Percentiles rank a stretch among this genome's conserved stretches.
phyloP scores from a whole-genome alignment of 2,888 invertebrate genomes.

The Polydrusus pterygomalis region DNA sequence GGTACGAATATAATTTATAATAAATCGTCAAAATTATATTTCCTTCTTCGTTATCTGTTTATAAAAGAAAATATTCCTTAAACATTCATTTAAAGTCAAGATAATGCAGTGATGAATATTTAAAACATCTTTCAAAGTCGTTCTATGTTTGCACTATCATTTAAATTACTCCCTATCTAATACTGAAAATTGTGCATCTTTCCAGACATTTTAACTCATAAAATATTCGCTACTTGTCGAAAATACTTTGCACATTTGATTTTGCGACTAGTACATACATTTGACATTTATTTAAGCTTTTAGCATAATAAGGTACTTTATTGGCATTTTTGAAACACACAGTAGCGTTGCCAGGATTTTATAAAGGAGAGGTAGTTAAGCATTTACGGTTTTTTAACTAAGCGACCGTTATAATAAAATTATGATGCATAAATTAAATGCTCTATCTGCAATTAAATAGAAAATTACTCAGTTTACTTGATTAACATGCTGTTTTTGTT shows the following conservation, averaged over 20 bases:
- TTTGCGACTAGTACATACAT: not conserved
- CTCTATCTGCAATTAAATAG: too few relatives aligned
- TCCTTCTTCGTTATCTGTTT: not conserved
- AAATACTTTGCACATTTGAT: not conserved
- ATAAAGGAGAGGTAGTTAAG: too few relatives aligned
- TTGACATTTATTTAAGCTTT: not conserved
- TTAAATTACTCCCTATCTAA: not conserved
- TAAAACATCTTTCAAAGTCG: slow-evolving; percentile 4
- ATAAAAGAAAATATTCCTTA: slow-evolving; percentile 4
- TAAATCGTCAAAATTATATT: too few relatives aligned
- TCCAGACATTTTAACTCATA: not conserved
- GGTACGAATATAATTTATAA: too few relatives aligned
- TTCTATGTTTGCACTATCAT: not conserved
- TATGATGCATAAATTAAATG: too few relatives aligned
- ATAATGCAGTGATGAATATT: slow-evolving; percentile 17
- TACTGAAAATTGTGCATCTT: not conserved
- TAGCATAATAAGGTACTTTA: too few relatives aligned
- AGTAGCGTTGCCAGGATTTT: too few relatives aligned
- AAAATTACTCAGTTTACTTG: too few relatives aligned
- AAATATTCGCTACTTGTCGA: not conserved
- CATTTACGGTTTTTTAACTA: too few relatives aligned
- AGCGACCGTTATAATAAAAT: too few relatives aligned
- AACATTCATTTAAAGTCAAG: slow-evolving; percentile 6
- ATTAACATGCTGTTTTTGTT: too few relatives aligned
- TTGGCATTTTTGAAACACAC: too few relatives aligned